Evolutionary conservation across 2,888 invertebrate genomes (phyloP), one percentile per base, ranked within the genome.

Genomic region (Apodemia mormo): DNA sequence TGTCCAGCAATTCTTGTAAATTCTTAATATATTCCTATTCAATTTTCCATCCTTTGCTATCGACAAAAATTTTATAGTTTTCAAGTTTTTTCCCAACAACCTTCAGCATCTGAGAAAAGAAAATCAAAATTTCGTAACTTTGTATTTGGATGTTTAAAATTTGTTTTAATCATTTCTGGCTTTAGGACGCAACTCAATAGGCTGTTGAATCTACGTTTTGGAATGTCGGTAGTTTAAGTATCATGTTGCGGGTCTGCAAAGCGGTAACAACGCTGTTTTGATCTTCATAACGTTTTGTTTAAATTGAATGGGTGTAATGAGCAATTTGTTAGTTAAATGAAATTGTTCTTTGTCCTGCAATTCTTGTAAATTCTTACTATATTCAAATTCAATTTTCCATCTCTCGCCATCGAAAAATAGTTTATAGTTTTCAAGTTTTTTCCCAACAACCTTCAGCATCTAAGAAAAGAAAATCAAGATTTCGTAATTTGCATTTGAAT

Each of bases 241-340:
- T 33, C 1, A 68, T 43, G 7, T 68, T 43, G 43, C 70, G 70
- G 61, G 70, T 54, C 10, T 65, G 5, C 22, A 68, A 40, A 66
- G 68, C 66, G 12, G 65, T 64, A 30, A 61, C 61, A 43, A 70
- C 64, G 64, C 68, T 33, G 49, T 6, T 22, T 30, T 61, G 2
- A 68, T 68, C 12, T 68, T 71, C 71, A 71, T 71, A 58, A 66
- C 40, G 37, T 66, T 71, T n/a, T 37, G n/a, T 66, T 71, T 68
- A 30, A 66, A 71, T 29, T 54, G 14, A 29, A 68, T 65, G 56
- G 45, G 45, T 65, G n/a, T 22, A 22, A 22, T 9, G n/a, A 45
- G 43, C 2, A 29, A 22, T 65, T 65, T 65, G 2, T 65, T 65
- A n/a, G 10, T 29, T 12, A 45, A 65, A 12, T 43, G n/a, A 8